Conservation (phyloP, 2,888 invertebrate species). For the Elysia crispata region DNA sequence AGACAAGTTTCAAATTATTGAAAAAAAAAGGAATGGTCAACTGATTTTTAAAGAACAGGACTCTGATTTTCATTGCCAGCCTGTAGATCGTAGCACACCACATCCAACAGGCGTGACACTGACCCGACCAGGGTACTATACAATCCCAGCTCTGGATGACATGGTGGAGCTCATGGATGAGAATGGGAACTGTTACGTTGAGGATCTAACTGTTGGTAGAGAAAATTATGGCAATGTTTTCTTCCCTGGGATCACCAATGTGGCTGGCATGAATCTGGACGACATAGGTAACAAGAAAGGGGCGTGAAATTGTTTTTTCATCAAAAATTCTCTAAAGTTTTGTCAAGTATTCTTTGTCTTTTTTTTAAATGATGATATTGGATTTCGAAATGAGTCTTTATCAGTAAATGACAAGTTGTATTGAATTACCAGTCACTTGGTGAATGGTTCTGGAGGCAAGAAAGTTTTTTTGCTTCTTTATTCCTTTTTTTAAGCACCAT, state of each 20-base stretch:
- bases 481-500: no score
- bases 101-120: conserved; percentile 87
- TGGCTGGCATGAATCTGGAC: conserved; percentile 91
- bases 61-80: conserved; percentile 21
- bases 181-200: conserved; percentile 89
- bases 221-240: conserved; percentile 93
- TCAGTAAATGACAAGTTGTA: no score
- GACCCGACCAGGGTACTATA: conserved; percentile 91
- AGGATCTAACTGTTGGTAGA: conserved; percentile 92
- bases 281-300: conserved; percentile 83
- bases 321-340: neutral
- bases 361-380: neutral
- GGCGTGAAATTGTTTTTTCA: no score
- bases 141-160: conserved; percentile 90
- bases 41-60: no score
- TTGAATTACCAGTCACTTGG: no score
- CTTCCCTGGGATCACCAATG: conserved; percentile 89
- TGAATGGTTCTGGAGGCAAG: no score
- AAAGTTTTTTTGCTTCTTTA: no score
- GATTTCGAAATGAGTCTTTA: no score
- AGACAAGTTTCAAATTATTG: no score
- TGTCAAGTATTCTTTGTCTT: neutral
- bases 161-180: conserved; percentile 82
- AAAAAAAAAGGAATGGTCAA: no score
- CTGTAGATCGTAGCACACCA: conserved; percentile 65